Evolutionary conservation across 2,888 invertebrate species (phyloP).

Genomic region (Tetanocera ferruginea): DNA sequence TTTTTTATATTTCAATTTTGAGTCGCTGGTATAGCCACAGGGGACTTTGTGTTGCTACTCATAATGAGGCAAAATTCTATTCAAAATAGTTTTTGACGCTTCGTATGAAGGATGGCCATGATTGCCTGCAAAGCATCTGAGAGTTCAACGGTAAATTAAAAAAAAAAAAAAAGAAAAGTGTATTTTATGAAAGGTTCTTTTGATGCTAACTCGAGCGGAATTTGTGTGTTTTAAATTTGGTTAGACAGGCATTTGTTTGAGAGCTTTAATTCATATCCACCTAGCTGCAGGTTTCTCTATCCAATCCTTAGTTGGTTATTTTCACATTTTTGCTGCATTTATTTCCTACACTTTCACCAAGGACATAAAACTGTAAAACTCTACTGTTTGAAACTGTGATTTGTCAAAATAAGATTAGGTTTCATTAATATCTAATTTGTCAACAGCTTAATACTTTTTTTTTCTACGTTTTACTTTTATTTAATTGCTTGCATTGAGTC

Average conservation of each 20-base stretch:
- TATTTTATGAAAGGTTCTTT: background rate
- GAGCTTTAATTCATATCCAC: background rate
- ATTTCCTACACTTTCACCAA: too few species aligned
- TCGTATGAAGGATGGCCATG: background rate
- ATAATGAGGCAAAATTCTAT: background rate
- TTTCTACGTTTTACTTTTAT: background rate
- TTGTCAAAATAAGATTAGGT: constrained; percentile 11
- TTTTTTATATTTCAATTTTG: background rate
- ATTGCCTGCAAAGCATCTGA: background rate
- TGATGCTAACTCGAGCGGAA: constrained; percentile 7
- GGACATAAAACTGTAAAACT: too few species aligned
- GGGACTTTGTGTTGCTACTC: background rate
- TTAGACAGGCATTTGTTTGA: background rate
- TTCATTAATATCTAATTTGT: constrained; percentile 28
- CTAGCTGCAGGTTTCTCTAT: too few species aligned
- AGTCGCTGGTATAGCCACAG: background rate
- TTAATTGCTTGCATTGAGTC: constrained; percentile 2
- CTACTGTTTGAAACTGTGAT: background rate
- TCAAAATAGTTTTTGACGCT: background rate
- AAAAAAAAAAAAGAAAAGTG: too few species aligned
- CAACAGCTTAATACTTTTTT: constrained; percentile 12
- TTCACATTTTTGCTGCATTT: too few species aligned
- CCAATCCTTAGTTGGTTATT: too few species aligned
- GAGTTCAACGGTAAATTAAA: background rate
- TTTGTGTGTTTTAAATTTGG: background rate